Base-by-base conservation (phyloP, 92 coral and sea anemone genomes). In the Phenganax marumi region DNA sequence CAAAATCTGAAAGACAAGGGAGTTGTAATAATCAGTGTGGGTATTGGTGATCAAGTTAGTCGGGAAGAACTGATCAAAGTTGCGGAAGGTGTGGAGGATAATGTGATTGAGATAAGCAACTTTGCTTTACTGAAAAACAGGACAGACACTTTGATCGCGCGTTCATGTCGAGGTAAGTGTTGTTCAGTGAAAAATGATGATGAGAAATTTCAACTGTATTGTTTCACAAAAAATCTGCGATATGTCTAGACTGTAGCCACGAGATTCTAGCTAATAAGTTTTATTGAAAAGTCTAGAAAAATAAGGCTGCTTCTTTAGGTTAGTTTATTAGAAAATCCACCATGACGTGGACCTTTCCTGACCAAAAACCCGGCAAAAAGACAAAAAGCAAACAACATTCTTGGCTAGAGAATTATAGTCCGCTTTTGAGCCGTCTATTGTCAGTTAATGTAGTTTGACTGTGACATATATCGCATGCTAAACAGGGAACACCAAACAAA, bases 141-240 rank as follows among this genome's bases (percentile, higher is more conserved):
- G 52, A 77, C 81, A 13, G 81, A 77, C 21, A 22, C 25, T 53
- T 33, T 77, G 81, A 56, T 77, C 19, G 54, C 21, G 43, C 68
- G 81, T 16, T 55, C 81, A 33, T 77, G 81, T 25, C 81, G 54
- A 77, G 69, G 81, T 77, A 13, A 60, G 43, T 56, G 63, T 3
- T 56, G 63, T 56, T 56, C 63, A 14, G 17, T 56, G 17, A 56
- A 56, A 1, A 56, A 56, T 56, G 60, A 21, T 56, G 17, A 14
- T 56, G n/a, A 14, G 17, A 56, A 56, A 56, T 56, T 56, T 56
- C 63, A 14, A 14, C 17, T 14, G 17, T 14, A 56, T 14, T 56
- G 63, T 14, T 56, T 56, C 22, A 1, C 22, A 21, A 56, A 56
- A 3, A 56, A 56, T 8, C n/a, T 14, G 63, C 22, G 60, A 10